A percentile compares a stretch with the other conserved stretches of the same genome.
Conservation (phyloP, 2,113 vertebrate species). For the Haemorhous mexicanus region DNA sequence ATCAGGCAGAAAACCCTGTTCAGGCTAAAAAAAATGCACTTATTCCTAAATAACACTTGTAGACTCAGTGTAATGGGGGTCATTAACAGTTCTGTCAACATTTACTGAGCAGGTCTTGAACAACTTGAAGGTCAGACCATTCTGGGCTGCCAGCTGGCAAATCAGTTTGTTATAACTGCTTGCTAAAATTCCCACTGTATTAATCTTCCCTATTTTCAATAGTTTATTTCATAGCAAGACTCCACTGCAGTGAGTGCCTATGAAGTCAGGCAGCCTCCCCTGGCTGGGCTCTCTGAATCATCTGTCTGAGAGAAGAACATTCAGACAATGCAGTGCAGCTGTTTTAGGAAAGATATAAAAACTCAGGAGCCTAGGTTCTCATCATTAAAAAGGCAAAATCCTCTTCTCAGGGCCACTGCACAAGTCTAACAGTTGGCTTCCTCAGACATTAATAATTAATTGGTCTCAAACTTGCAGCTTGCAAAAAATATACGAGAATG, state of each 20-base stretch:
- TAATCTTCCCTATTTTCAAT: background rate
- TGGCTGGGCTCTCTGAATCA: background rate
- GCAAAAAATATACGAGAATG: background rate
- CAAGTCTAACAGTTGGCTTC: background rate
- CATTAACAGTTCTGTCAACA: conserved; percentile 1
- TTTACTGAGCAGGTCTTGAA: background rate
- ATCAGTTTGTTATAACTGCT: background rate
- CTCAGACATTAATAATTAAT: background rate
- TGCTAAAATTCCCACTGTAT: background rate
- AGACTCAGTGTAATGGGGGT: background rate
- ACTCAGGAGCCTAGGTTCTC: background rate
- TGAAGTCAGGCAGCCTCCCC: background rate
- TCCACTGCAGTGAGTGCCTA: background rate
- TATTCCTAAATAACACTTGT: background rate
- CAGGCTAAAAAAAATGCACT: background rate
- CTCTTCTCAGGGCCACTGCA: background rate
- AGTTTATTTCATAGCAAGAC: background rate
- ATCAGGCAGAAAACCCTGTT: background rate
- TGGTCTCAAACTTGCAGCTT: background rate
- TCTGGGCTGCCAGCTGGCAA: background rate
- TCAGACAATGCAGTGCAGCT: background rate
- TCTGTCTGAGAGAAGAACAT: background rate
- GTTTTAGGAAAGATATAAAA: background rate
- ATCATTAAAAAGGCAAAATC: background rate
- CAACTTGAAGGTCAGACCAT: background rate